Evolutionary conservation across 2,797 vertebrate genomes (phyloP), one percentile per base, ranked within the genome.

Genomic region (Myotis daubentonii): DNA sequence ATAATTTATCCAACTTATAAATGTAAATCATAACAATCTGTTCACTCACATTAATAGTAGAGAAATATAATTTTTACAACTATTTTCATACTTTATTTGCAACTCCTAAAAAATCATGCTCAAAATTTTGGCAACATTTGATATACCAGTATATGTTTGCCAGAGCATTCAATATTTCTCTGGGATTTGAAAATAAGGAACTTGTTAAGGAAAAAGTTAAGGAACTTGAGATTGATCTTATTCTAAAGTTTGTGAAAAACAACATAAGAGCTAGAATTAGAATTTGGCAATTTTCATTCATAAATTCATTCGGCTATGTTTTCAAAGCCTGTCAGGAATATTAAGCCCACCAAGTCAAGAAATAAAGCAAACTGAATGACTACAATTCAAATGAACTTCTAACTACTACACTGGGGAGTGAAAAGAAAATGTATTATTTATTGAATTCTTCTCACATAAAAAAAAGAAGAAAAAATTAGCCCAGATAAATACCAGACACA

Each of bases 401-500:
- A 83, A 78, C 36, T 65, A 51, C 23, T 47, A 87, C 8, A 76
- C 6, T 74, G 62, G 17, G 16, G 55, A 81, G 6, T 76, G 5
- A 89, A 83, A n/a, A 30, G 1, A 36, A 93, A 87, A 80, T 71
- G 28, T 55, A 53, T 74, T 84, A 70, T 85, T 95, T 94, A 89
- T 85, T 82, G 49, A 91, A 87, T 83, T 93, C 36, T 89, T 94
- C 23, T 95, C 49, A 89, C 30, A 68, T 83, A 33, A 70, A 83
- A 51, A 20, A 68, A 36, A 71, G 49, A 8, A 87, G 57, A 36
- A 22, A 4, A 22, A 30, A 62, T 68, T 68, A 93, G 81, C 92
- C 89, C 95, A 17, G 89, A 86, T 89, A 89, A 94, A 96, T 92
- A 97, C 20, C 89, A 97, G 78, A 85, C 88, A 74, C 88, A 83